Conservation (phyloP, 2,888 invertebrate species). For the Nephrotoma guestfalica region DNA sequence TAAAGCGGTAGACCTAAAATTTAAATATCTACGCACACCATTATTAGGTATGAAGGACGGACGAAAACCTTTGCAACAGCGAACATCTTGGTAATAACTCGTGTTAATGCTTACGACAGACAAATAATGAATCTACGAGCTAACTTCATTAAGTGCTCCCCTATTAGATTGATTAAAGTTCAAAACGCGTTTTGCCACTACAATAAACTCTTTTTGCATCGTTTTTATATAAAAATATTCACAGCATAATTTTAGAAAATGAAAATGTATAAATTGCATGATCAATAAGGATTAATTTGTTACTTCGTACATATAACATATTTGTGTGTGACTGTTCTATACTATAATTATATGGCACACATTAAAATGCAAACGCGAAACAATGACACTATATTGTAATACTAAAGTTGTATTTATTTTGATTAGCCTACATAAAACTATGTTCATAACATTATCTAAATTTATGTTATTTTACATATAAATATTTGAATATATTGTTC, state of each 20-base stretch:
- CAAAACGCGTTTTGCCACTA: background rate
- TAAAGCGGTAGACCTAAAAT: too few relatives aligned
- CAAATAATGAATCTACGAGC: too few relatives aligned
- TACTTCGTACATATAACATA: background rate
- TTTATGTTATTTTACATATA: background rate
- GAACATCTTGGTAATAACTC: too few relatives aligned
- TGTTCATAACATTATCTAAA: background rate
- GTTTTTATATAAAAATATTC: background rate
- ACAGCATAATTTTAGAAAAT: background rate
- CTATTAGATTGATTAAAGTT: too few relatives aligned
- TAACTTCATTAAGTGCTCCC: too few relatives aligned
- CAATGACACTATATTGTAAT: background rate
- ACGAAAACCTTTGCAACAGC: too few relatives aligned
- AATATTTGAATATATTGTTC: background rate
- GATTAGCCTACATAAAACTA: background rate
- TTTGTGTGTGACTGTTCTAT: background rate
- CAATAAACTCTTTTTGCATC: too few relatives aligned
- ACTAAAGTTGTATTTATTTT: background rate
- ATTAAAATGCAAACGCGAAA: background rate
- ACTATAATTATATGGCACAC: background rate
- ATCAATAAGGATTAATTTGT: background rate
- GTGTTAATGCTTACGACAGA: too few relatives aligned
- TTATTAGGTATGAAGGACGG: too few relatives aligned
- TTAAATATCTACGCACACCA: too few relatives aligned
- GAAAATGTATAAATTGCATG: background rate